A percentile compares a stretch with the other conserved stretches of the same genome.
Evolutionary conservation across 2,888 invertebrate genomes (phyloP).

Genomic region (Onchidella celtica): DNA sequence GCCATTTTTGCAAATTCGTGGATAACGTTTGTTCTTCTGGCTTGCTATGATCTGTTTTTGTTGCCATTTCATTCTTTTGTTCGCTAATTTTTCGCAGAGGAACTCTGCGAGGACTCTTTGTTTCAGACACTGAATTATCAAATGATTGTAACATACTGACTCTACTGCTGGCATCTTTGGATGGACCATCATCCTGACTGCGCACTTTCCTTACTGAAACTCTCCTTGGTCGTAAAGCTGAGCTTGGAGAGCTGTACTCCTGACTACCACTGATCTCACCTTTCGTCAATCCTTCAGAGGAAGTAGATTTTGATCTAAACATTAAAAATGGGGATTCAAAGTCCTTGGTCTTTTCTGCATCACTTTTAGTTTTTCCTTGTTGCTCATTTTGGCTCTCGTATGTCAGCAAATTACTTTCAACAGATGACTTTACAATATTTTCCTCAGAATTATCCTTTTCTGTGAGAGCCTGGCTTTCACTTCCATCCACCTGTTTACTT

Average conservation of each 20-base stretch:
- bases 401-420: background rate
- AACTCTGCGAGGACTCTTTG: background rate
- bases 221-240: background rate
- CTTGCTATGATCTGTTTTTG: no score
- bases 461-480: background rate
- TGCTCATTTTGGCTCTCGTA: background rate
- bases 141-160: background rate
- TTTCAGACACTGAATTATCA: background rate
- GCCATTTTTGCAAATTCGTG: background rate
- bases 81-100: slow-evolving; percentile 58
- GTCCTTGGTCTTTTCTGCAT: background rate
- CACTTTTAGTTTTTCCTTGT: background rate
- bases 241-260: no score
- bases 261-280: slow-evolving; percentile 9
- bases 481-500: no score
- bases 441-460: background rate
- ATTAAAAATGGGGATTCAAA: slow-evolving; percentile 37
- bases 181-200: slow-evolving; percentile 38
- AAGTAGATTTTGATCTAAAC: slow-evolving; percentile 26
- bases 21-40: slow-evolving; percentile 52
- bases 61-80: no score
- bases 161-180: slow-evolving; percentile 24
- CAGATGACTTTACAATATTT: background rate
- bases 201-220: slow-evolving; percentile 36
- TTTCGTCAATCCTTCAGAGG: background rate